Conservation (phyloP, 1,140 invertebrate genomes). For the Probaryconus sp. region DNA sequence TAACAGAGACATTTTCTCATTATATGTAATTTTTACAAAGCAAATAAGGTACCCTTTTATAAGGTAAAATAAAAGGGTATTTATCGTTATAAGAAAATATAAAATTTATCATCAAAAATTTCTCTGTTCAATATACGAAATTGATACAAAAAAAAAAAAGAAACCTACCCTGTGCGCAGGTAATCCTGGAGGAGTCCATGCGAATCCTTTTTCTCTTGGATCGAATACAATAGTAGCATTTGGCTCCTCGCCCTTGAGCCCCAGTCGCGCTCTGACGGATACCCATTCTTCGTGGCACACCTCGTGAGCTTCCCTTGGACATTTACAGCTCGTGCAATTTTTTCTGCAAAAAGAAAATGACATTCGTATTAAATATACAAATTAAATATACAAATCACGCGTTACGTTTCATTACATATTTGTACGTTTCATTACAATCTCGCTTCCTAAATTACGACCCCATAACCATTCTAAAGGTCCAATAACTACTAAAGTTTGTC, state of each 20-base stretch:
- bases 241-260: slow-evolving; percentile 82
- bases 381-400: slow-evolving; percentile 1
- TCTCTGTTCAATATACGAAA: too few relatives aligned
- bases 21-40: background rate
- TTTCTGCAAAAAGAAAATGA: slow-evolving; percentile 81
- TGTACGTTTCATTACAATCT: background rate
- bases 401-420: background rate
- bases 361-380: slow-evolving; percentile 8
- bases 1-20: too few relatives aligned
- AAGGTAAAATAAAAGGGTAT: too few relatives aligned
- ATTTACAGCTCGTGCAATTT: slow-evolving; percentile 92
- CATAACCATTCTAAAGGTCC: slow-evolving; percentile 1
- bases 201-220: slow-evolving; percentile 83
- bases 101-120: too few relatives aligned
- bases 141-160: too few relatives aligned
- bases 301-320: slow-evolving; percentile 89
- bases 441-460: background rate
- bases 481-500: slow-evolving; percentile 3
- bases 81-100: too few relatives aligned
- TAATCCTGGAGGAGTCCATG: slow-evolving; percentile 90
- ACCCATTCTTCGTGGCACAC: slow-evolving; percentile 93
- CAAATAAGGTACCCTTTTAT: too few relatives aligned
- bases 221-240: slow-evolving; percentile 75
- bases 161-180: slow-evolving; percentile 80
- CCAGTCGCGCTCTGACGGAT: slow-evolving; percentile 88